These are phyloP conservation scores for Saimiri boliviensis DNA, from an alignment of 2,113 vertebrate genomes.

Conservation along the genomic window DNA sequence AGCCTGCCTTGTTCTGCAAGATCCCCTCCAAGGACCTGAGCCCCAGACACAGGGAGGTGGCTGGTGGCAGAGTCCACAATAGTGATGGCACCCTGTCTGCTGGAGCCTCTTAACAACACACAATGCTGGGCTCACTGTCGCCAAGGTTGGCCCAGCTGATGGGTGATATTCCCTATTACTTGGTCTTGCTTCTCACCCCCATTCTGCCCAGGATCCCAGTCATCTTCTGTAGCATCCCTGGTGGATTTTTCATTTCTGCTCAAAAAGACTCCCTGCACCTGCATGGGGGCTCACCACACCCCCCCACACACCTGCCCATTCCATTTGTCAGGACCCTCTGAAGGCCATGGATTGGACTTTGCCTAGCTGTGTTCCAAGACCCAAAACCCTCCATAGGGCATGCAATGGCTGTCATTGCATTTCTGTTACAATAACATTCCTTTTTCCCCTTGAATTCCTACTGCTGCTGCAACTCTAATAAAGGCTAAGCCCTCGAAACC, in stretches of 20 bases:
- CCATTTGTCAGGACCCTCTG: neutral
- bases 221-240: neutral
- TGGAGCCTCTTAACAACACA: neutral
- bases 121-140: neutral
- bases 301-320: neutral
- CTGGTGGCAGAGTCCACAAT: neutral
- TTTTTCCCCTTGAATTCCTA: neutral
- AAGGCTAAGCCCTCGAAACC: neutral
- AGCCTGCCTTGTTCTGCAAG: neutral
- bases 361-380: neutral
- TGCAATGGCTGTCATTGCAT: neutral
- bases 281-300: fast-evolving
- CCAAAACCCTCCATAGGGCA: neutral
- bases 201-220: too few relatives aligned
- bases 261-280: neutral
- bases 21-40: neutral
- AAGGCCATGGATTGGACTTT: neutral
- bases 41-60: neutral
- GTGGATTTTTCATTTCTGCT: neutral
- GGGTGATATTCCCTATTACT: neutral
- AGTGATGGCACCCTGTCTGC: too few relatives aligned
- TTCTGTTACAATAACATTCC: neutral
- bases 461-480: neutral
- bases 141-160: neutral
- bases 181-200: neutral